phyloP scores from a whole-genome alignment of 2,797 vertebrate genomes.

The Ficedula albicollis region DNA sequence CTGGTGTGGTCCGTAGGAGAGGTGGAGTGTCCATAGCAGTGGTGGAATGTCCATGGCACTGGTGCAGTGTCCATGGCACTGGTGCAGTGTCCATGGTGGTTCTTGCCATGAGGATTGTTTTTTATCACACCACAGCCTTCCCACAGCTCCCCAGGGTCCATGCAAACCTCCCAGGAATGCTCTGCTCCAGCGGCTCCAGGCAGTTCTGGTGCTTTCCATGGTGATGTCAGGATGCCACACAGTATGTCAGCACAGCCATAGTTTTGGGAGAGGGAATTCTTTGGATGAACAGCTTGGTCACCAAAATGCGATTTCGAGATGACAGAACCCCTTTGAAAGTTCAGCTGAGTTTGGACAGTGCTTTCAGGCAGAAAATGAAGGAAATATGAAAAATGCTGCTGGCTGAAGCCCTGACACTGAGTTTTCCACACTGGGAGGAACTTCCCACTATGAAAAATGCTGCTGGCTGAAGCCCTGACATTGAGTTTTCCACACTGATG shows the following conservation, averaged over 20 bases:
- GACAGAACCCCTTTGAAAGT: neutral
- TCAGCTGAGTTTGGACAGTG: neutral
- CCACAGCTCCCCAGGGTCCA: neutral
- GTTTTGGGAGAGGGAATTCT: neutral
- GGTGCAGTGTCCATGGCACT: neutral
- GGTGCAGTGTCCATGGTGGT: too few relatives aligned
- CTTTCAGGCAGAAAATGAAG: neutral
- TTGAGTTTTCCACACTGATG: too few relatives aligned
- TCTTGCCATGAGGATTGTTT: neutral
- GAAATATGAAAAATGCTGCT: accelerated
- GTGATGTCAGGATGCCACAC: accelerated
- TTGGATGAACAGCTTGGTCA: accelerated
- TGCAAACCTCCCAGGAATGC: neutral
- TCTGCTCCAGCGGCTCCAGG: neutral
- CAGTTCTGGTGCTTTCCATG: accelerated
- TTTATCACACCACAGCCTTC: neutral
- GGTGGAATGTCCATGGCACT: too few relatives aligned
- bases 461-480: too few relatives aligned
- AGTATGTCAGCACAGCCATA: accelerated
- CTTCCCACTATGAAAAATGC: too few relatives aligned
- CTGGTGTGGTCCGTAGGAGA: neutral
- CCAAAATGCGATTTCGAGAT: accelerated
- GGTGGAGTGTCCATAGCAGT: neutral
- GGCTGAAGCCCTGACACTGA: neutral
- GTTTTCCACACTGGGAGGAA: neutral